Conservation (phyloP, 2,113 vertebrate genomes). For the Gavia stellata region DNA sequence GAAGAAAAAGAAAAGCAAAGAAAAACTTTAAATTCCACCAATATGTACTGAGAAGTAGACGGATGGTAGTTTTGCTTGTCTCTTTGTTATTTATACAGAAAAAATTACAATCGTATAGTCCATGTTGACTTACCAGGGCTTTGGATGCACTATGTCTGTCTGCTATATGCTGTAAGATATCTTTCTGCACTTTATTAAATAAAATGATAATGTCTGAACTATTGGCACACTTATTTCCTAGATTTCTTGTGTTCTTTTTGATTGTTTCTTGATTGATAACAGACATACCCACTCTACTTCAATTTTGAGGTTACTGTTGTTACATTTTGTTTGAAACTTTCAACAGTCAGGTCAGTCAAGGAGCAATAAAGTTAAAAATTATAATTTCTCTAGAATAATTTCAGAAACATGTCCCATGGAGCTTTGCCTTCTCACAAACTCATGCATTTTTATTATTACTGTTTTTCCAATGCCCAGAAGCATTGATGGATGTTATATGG, state of each 20-base stretch:
- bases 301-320: neutral
- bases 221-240: neutral
- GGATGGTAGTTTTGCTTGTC: neutral
- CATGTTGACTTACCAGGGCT: neutral
- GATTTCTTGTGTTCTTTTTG: neutral
- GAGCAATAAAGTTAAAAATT: neutral
- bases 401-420: neutral
- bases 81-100: neutral
- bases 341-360: neutral
- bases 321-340: constrained; percentile 4
- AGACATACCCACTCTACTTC: neutral
- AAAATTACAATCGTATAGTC: fast-evolving
- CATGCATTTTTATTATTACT: neutral
- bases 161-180: neutral
- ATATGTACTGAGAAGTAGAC: neutral
- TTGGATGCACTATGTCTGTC: neutral
- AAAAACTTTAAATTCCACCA: neutral
- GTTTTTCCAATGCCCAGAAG: neutral
- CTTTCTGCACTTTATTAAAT: neutral
- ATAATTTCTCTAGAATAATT: neutral
- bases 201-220: neutral
- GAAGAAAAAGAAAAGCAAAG: neutral
- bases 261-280: neutral
- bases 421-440: neutral
- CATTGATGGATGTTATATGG: neutral